Evolutionary conservation across 2,113 vertebrate genomes (phyloP), one percentile per base, ranked within the genome.

Genomic region (Seriola rivoliana): DNA sequence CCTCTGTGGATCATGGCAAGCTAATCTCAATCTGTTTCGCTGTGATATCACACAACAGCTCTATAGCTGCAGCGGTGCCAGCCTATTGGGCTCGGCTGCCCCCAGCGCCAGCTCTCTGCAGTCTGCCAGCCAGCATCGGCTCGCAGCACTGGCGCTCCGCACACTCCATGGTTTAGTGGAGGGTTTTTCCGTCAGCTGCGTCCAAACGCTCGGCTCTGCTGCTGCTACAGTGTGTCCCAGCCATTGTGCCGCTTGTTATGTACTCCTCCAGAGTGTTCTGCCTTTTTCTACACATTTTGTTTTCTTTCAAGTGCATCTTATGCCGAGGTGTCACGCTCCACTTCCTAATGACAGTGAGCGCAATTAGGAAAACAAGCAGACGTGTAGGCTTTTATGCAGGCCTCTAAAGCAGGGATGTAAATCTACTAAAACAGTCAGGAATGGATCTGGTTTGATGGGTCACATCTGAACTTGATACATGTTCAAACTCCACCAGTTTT

Each of bases 11-110:
- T 91, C 87, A 85, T 79, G 78, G 80, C 79, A 74, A 80, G 88
- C 88, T 92, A 94, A 94, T 95, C 93, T 94, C 93, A 93, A 84
- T 93, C 92, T 95, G 94, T 93, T 95, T 94, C 58, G 4, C 75
- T 82, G 91, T 68, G 93, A 95, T 95, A 95, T 89, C 87, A 87
- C 87, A 91, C 89, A 92, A 71, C 81, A 69, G 86, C 78, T 86
- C 89, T 77, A 64, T 79, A 88, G 90, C 91, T 48, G 84, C 60
- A 17, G 82, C 34, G 7, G 81, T 66, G 81, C 89, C 86, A 91
- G 82, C 78, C 89, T 67, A 48, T 85, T 87, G 83, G 91, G 83
- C 73, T 72, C 29, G n/a, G 55, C n/a, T 23, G 54, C 81, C 73
- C 73, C 63, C 67, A 0, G 57, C 29, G 72, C 90, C 88, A 88